These are phyloP conservation scores for Dicerorhinus sumatrensis DNA, from an alignment of 2,113 vertebrate genomes.

Conservation along the genomic window DNA sequence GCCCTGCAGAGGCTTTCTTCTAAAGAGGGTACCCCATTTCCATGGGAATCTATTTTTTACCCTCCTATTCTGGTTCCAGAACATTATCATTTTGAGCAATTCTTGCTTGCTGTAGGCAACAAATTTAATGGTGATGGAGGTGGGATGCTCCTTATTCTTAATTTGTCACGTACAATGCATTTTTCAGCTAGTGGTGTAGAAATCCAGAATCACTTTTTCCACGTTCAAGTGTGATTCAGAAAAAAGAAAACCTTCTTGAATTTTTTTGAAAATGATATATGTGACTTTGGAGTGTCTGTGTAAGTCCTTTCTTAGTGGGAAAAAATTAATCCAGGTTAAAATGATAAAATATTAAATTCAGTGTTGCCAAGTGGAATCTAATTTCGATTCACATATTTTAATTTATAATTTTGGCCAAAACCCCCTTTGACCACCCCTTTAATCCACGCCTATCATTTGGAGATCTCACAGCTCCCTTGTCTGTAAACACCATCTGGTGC, in stretches of 20 bases:
- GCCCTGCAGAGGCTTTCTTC: not conserved
- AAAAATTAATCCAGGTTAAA: slow-evolving; percentile 46
- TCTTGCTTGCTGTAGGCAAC: not conserved
- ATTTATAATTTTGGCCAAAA: slow-evolving; percentile 48
- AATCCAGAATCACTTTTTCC: slow-evolving; percentile 21
- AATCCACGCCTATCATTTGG: slow-evolving; percentile 58
- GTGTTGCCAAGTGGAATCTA: not conserved
- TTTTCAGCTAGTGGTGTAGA: not conserved
- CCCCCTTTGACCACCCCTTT: slow-evolving; percentile 34
- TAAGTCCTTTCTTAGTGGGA: not conserved
- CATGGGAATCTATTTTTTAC: not conserved
- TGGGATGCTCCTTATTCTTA: not conserved
- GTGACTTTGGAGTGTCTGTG: slow-evolving; percentile 38
- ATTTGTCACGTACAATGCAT: not conserved
- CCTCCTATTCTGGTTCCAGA: not conserved
- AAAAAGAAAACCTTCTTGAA: not conserved
- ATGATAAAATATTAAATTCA: slow-evolving; percentile 47
- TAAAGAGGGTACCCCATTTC: slow-evolving; percentile 31
- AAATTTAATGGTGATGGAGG: not conserved
- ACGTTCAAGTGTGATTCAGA: not conserved
- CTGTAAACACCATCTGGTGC: slow-evolving; percentile 72
- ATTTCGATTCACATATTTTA: slow-evolving; percentile 29
- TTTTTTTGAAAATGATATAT: slow-evolving; percentile 45
- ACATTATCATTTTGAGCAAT: not conserved
- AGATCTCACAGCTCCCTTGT: slow-evolving; percentile 51